Conservation (phyloP, 2,113 vertebrate species). For the Leucopsar rothschildi region DNA sequence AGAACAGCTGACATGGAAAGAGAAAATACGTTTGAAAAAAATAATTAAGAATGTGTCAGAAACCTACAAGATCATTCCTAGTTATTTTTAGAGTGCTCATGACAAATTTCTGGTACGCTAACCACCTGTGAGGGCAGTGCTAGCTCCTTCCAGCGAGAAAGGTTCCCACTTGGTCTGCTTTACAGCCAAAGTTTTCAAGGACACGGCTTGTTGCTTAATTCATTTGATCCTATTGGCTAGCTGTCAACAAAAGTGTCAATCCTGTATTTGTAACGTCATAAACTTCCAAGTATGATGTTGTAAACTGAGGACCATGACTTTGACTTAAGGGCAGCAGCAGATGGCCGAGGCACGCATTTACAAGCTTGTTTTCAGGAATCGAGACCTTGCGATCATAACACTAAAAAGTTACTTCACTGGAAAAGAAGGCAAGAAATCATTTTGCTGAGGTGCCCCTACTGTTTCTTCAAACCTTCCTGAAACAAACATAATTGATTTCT, state of each 20-base stretch:
- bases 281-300: constrained; percentile 61
- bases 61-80: not conserved
- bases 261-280: constrained; percentile 57
- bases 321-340: constrained; percentile 61
- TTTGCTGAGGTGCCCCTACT: not conserved
- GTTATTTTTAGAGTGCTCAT: not conserved
- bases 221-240: constrained; percentile 60
- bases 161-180: not conserved
- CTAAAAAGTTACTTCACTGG: constrained; percentile 16
- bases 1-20: not conserved
- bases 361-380: constrained; percentile 34
- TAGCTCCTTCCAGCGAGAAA: not conserved
- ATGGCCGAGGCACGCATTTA: not conserved
- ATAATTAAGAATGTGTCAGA: not conserved
- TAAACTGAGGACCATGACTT: constrained; percentile 63
- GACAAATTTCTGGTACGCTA: not conserved
- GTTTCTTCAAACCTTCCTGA: not conserved
- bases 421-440: constrained; percentile 33
- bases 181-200: constrained; percentile 50
- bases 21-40: not conserved
- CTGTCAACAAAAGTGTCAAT: constrained; percentile 53
- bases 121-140: not conserved
- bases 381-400: not conserved
- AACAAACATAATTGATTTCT: constrained; percentile 2
- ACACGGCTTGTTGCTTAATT: constrained; percentile 46